Evolutionary conservation across 2,113 vertebrate species (phyloP).

Genomic region (Chlorodrepanis virens): DNA sequence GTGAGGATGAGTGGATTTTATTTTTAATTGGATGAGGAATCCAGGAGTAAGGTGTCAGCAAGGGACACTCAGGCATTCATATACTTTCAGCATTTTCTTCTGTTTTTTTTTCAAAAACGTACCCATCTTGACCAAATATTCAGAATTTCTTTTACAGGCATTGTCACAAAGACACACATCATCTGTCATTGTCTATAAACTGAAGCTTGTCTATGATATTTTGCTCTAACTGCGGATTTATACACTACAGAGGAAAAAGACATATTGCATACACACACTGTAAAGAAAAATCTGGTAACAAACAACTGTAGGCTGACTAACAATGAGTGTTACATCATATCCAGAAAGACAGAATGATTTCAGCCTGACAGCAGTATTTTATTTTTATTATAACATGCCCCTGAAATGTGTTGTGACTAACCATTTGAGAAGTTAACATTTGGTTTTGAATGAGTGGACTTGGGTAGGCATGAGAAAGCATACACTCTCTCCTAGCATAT

Average conservation of each 20-base stretch:
- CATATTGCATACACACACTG: not conserved
- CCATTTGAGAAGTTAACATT: constrained; percentile 58
- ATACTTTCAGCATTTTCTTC: not conserved
- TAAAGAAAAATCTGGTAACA: not conserved
- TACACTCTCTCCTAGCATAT: constrained; percentile 27
- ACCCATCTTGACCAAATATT: not conserved
- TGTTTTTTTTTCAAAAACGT: not conserved
- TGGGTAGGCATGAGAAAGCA: constrained; percentile 22
- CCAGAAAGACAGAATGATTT: not conserved
- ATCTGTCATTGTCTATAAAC: not conserved
- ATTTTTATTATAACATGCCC: constrained; percentile 33
- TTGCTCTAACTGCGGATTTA: not conserved
- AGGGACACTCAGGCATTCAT: not conserved
- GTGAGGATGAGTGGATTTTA: not conserved
- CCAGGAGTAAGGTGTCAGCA: not conserved
- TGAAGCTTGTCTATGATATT: not conserved
- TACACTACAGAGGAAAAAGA: not conserved
- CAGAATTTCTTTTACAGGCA: not conserved
- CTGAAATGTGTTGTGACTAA: constrained; percentile 17
- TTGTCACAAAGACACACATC: not conserved
- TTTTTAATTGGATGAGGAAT: constrained; percentile 9
- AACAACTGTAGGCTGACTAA: not conserved
- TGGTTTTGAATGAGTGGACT: constrained; percentile 58
- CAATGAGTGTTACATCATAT: not conserved
- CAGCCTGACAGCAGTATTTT: not conserved